Evolutionary conservation across 2,113 vertebrate genomes (phyloP).

Genomic region (Pelobates fuscus): DNA sequence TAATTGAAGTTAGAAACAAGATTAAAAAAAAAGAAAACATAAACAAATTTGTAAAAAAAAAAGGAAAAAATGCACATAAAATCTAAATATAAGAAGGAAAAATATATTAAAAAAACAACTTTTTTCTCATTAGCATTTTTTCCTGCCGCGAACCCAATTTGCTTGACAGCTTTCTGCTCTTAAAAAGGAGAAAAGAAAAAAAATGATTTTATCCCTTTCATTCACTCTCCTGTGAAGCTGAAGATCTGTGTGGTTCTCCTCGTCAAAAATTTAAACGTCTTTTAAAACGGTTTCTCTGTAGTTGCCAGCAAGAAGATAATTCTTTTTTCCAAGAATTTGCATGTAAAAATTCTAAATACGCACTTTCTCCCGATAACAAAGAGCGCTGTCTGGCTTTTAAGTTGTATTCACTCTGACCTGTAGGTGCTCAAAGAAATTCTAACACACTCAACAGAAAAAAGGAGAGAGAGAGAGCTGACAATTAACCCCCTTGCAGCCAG

Average conservation of each 20-base stretch:
- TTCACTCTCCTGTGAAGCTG: conserved; percentile 14
- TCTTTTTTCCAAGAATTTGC: conserved; percentile 62
- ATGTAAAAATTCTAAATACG: conserved; percentile 64
- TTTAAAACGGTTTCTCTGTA: conserved; percentile 59
- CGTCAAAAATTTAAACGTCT: conserved; percentile 63
- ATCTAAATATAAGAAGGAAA: no score
- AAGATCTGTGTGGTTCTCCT: conserved; percentile 58
- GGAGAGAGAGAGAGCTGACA: no score
- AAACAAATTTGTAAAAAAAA: no score
- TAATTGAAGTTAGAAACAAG: no score
- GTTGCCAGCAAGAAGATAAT: conserved; percentile 55
- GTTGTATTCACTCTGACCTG: conserved; percentile 63
- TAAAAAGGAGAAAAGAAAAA: not conserved
- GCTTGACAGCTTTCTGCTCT: not conserved
- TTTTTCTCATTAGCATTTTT: no score
- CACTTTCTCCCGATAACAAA: conserved; percentile 59
- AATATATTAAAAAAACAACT: no score
- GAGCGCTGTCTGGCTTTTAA: conserved; percentile 59
- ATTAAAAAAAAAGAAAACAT: no score
- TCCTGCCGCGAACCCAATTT: conserved; percentile 2
- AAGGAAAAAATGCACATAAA: no score
- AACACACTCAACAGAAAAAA: no score
- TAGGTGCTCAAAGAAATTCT: conserved; percentile 39
- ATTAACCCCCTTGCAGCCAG: no score
- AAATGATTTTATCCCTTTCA: not conserved